These are phyloP conservation scores for Petrocephalus zakoni DNA, from an alignment of 2,113 vertebrate species.

Conservation along the genomic window DNA sequence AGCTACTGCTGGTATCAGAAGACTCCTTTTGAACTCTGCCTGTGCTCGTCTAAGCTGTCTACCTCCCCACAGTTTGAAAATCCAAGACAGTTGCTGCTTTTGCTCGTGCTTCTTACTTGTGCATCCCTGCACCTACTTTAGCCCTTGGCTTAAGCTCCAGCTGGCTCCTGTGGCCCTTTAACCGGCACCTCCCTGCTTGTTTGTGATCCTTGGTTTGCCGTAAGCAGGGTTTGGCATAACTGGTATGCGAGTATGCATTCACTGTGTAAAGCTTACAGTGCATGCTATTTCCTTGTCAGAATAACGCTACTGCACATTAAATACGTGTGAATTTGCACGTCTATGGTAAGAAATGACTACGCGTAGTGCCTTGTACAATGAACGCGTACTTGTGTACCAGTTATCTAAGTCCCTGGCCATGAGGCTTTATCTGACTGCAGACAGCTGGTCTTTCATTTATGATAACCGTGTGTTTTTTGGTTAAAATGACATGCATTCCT, in stretches of 20 bases:
- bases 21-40: not conserved
- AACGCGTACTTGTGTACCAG: not conserved
- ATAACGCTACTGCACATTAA: not conserved
- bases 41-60: constrained; percentile 21
- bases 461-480: not conserved
- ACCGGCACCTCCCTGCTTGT: constrained; percentile 25
- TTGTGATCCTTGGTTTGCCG: constrained; percentile 4
- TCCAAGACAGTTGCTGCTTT: constrained; percentile 37
- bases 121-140: constrained; percentile 25
- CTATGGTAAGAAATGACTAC: not conserved
- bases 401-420: not conserved
- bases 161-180: constrained; percentile 1
- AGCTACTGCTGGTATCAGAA: not conserved
- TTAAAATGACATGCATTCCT: not conserved
- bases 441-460: not conserved
- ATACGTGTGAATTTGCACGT: not conserved
- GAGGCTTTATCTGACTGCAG: no score
- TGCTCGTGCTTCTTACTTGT: constrained; percentile 32
- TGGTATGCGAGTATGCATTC: not conserved
- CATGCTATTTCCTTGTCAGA: not conserved
- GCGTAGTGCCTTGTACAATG: not conserved
- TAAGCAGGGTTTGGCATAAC: not conserved
- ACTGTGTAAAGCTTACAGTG: not conserved
- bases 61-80: not conserved
- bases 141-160: constrained; percentile 23